These are phyloP conservation scores for Cephus sareptanus DNA, from an alignment of 2,888 invertebrate genomes.

Conservation along the genomic window DNA sequence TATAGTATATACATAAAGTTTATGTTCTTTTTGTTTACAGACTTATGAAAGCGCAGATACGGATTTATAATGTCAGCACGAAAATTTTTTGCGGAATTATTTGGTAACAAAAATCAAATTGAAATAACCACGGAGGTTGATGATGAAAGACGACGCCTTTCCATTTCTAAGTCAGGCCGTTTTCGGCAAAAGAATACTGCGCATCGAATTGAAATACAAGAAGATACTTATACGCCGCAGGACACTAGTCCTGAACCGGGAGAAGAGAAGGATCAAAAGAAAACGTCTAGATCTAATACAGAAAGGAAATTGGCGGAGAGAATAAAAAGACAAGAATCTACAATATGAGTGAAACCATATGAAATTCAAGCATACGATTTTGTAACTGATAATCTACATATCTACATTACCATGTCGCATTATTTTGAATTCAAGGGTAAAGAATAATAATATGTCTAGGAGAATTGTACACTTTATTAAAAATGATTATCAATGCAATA, in stretches of 20 bases:
- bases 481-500: neutral
- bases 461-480: neutral
- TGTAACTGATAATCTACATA: neutral
- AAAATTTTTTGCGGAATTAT: conserved; percentile 27
- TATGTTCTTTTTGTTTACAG: neutral
- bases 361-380: neutral
- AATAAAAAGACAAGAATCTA: conserved; percentile 14
- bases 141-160: conserved; percentile 21
- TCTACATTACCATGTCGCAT: neutral
- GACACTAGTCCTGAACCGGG: neutral
- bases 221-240: conserved; percentile 23
- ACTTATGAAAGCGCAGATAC: neutral
- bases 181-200: conserved; percentile 22
- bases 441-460: neutral
- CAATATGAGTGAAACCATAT: neutral
- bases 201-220: conserved; percentile 20
- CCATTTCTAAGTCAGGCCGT: conserved; percentile 26
- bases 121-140: conserved; percentile 24
- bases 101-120: conserved; percentile 25
- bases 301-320: conserved; percentile 8
- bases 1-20: neutral
- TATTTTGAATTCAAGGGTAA: neutral
- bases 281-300: neutral
- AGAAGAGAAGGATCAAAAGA: conserved; percentile 4
- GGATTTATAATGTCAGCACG: conserved; percentile 21